phyloP scores from a whole-genome alignment of 2,888 invertebrate genomes.

The Chouioia cunea region DNA sequence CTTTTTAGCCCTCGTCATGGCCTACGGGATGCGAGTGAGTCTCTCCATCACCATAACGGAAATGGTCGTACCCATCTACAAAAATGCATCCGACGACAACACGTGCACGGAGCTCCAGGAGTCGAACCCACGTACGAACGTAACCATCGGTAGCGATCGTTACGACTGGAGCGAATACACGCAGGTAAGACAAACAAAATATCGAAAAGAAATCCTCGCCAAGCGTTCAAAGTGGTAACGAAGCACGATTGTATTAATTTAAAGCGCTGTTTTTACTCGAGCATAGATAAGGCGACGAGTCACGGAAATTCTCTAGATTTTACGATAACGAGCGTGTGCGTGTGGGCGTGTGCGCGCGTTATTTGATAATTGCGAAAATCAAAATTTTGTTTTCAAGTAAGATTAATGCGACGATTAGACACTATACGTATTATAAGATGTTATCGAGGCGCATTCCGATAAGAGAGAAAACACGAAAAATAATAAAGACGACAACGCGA shows the following conservation, averaged over 20 bases:
- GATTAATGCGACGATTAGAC: too few relatives aligned
- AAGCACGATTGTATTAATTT: constrained; percentile 4
- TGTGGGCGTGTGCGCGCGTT: too few relatives aligned
- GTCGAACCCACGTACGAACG: neutral
- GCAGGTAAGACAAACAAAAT: constrained; percentile 40
- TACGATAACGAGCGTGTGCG: too few relatives aligned
- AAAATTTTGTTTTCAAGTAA: too few relatives aligned
- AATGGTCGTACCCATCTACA: constrained; percentile 70
- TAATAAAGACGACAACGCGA: too few relatives aligned
- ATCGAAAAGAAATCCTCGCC: neutral
- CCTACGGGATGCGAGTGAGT: constrained; percentile 82
- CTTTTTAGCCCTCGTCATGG: constrained; percentile 78
- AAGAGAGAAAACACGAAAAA: too few relatives aligned
- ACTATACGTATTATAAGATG: too few relatives aligned
- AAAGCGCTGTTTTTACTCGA: neutral
- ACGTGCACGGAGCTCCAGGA: constrained; percentile 20
- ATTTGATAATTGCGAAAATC: too few relatives aligned
- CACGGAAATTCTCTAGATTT: too few relatives aligned
- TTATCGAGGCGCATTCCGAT: too few relatives aligned
- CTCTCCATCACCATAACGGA: constrained; percentile 80
- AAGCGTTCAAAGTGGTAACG: neutral
- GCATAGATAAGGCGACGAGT: neutral
- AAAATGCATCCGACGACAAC: constrained; percentile 14
- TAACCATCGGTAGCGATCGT: constrained; percentile 17
- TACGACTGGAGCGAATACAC: constrained; percentile 53